Evolutionary conservation across 2,888 invertebrate genomes (phyloP).

Genomic region (Cephus spinipes): DNA sequence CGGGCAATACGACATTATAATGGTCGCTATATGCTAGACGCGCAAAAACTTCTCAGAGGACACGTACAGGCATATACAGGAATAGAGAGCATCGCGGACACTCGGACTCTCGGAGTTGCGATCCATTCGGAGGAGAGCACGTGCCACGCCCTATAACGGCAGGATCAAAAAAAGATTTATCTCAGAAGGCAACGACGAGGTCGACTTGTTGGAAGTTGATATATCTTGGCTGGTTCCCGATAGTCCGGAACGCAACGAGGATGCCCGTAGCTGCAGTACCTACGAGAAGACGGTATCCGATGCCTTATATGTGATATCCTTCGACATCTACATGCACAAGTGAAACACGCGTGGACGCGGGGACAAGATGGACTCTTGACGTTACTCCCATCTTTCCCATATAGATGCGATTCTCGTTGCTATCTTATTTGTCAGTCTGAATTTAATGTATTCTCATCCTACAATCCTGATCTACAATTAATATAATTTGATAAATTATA

Average conservation of each 20-base stretch:
- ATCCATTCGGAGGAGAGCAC: slow-evolving; percentile 5
- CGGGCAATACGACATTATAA: neutral
- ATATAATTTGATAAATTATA: neutral
- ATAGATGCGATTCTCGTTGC: neutral
- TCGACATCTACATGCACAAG: neutral
- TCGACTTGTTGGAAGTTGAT: slow-evolving; percentile 9
- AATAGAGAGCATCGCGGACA: slow-evolving; percentile 2
- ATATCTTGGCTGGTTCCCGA: slow-evolving; percentile 2
- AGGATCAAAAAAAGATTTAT: neutral
- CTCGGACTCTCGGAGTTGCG: neutral
- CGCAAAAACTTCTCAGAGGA: neutral
- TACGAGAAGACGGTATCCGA: neutral
- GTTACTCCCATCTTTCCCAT: neutral
- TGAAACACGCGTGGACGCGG: neutral
- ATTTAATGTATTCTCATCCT: neutral
- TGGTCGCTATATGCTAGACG: neutral
- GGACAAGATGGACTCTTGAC: neutral
- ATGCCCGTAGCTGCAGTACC: neutral
- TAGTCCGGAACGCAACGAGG: neutral
- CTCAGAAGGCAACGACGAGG: slow-evolving; percentile 9
- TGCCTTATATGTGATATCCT: slow-evolving; percentile 3
- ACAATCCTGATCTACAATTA: neutral
- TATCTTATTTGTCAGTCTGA: neutral
- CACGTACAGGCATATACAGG: neutral
- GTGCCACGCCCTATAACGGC: slow-evolving; percentile 11